Evolutionary conservation across 2,797 vertebrate genomes (phyloP).

Genomic region (Perodicticus potto): DNA sequence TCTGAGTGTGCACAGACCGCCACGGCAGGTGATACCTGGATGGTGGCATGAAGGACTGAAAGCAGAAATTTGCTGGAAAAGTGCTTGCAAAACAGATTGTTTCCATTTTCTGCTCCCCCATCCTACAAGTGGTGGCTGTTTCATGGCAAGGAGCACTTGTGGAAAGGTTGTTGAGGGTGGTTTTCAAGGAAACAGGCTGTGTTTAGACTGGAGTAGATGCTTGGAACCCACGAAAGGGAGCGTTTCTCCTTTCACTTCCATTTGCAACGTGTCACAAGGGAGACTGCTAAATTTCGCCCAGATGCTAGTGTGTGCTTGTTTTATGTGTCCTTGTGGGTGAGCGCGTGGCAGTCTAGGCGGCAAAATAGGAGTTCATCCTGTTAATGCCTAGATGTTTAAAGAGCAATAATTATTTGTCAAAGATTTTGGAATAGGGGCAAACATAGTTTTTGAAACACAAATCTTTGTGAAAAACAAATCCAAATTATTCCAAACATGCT

Average conservation of each 20-base stretch:
- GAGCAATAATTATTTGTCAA: slow-evolving; percentile 24
- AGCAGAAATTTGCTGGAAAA: slow-evolving; percentile 64
- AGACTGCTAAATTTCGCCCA: slow-evolving; percentile 59
- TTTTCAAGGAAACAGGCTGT: slow-evolving; percentile 76
- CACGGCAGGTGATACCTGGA: slow-evolving; percentile 9
- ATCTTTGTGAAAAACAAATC: slow-evolving; percentile 26
- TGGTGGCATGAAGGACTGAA: slow-evolving; percentile 32
- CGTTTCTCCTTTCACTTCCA: slow-evolving; percentile 57
- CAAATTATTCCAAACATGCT: slow-evolving; percentile 56
- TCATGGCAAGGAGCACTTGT: slow-evolving; percentile 66
- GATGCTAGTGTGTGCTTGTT: slow-evolving; percentile 57
- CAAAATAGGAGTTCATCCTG: neutral
- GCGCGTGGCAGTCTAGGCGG: slow-evolving; percentile 45
- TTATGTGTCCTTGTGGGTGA: slow-evolving; percentile 65
- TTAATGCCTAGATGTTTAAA: slow-evolving; percentile 63
- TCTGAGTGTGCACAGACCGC: neutral
- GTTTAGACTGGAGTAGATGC: slow-evolving; percentile 76
- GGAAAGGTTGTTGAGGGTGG: slow-evolving; percentile 66
- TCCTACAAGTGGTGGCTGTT: slow-evolving; percentile 56
- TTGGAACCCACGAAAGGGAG: slow-evolving; percentile 67
- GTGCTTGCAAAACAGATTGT: slow-evolving; percentile 54
- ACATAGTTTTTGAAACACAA: slow-evolving; percentile 47
- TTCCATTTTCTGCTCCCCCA: slow-evolving; percentile 72
- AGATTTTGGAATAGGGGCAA: slow-evolving; percentile 43
- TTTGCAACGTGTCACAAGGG: slow-evolving; percentile 67